Base-by-base conservation (phyloP, 2,888 invertebrate genomes). In the Drosophila koepferae region DNA sequence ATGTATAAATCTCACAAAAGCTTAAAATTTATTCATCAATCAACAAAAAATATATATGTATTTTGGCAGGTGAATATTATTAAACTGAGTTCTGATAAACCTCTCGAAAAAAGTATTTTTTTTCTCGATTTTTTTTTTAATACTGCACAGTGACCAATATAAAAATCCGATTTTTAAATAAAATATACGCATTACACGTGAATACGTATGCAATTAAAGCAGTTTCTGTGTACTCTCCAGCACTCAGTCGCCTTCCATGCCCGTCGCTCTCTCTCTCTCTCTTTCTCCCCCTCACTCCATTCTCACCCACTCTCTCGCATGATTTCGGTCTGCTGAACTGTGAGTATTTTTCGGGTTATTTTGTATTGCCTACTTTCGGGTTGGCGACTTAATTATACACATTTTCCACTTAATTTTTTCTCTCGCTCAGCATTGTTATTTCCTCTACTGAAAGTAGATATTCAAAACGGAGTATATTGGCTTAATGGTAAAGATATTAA, bases 321-420 rank as follows among this genome's bases (percentile, higher is more conserved):
- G 20, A 48, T 31, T 20, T 53, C 18, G 48, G 54, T 38, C 41
- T 48, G 40, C 40, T 60, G 49, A 48, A 12, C 34, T 40, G 74
- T 23, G 44, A 28, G 62, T 36, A 43, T 63, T 69, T 65, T 72
- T 74, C 59, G 53, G 64, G 56, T 14, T 48, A 67, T 72, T 80
- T 80, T 74, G 67, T 56, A 59, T 74, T 77, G 81, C 74, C 86
- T 86, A 86, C 86, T 83, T 81, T 76, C 41, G 60, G 72, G 76
- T 73, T 70, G 77, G 73, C 76, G 72, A 89, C 89, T 86, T 86
- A 83, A 86, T 86, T 86, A 89, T 86, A 76, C 71, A 70, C 72
- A 89, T 81, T 86, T 88, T 71, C 77, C 85, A 77, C 72, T 72
- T 75, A 66, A 74, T 79, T 71, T 86, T 81, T 85, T 83, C 31